Evolutionary conservation across 2,113 vertebrate species (phyloP).

Genomic region (Apteryx owenii): DNA sequence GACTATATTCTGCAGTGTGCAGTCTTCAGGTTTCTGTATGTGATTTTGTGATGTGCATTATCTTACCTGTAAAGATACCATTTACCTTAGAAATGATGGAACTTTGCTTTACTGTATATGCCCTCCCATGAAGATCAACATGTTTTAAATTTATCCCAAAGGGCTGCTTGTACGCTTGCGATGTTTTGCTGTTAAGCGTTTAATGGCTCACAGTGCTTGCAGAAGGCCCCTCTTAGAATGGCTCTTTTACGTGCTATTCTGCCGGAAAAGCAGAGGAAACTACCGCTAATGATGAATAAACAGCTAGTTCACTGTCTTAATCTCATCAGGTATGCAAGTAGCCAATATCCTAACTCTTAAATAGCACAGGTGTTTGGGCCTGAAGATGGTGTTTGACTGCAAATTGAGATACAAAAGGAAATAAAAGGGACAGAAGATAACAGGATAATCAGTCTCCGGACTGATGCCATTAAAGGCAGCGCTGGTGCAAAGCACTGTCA

Average conservation of each 20-base stretch:
- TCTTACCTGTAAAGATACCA: not conserved
- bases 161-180: not conserved
- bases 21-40: too few species aligned
- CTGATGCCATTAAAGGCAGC: not conserved
- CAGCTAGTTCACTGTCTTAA: not conserved
- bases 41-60: not conserved
- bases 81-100: not conserved
- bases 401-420: not conserved
- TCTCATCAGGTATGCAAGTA: not conserved
- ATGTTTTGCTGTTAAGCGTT: not conserved
- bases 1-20: not conserved
- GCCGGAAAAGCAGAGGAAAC: not conserved
- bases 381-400: not conserved
- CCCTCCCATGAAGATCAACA: rapidly evolving
- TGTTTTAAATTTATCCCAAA: not conserved
- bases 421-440: not conserved
- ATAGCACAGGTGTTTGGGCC: not conserved
- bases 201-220: not conserved
- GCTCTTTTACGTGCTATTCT: not conserved
- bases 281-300: not conserved
- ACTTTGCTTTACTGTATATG: not conserved
- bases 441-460: not conserved
- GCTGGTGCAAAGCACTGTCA: rapidly evolving
- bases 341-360: not conserved
- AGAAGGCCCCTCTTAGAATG: not conserved